Evolutionary conservation across 2,797 vertebrate species (phyloP).

Genomic region (Anguilla megastoma): DNA sequence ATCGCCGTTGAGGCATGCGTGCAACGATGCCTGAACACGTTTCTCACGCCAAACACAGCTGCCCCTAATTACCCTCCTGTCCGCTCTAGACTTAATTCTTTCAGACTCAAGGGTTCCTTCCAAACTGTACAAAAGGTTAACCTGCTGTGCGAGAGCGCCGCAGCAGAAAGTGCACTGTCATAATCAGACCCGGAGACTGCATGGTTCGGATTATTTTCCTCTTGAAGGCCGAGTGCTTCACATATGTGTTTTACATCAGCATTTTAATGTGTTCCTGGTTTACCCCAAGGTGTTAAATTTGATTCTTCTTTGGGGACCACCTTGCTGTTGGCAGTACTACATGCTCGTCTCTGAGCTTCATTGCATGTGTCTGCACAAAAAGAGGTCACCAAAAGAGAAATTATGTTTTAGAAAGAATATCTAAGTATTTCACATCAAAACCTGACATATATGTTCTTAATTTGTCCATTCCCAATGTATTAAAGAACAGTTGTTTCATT

Average conservation of each 20-base stretch:
- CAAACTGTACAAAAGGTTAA: neutral
- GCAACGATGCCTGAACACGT: constrained; percentile 53
- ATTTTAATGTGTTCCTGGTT: constrained; percentile 43
- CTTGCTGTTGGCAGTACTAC: constrained; percentile 28
- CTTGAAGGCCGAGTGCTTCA: constrained; percentile 33
- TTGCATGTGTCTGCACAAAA: neutral
- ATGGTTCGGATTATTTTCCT: neutral
- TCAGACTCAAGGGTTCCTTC: constrained; percentile 44
- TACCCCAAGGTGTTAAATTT: constrained; percentile 45
- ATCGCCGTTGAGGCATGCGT: constrained; percentile 52
- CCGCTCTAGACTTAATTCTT: constrained; percentile 43
- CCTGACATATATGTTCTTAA: neutral
- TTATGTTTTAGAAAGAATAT: neutral
- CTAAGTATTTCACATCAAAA: neutral
- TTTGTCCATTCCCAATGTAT: neutral
- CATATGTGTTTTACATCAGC: constrained; percentile 40
- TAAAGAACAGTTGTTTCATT: neutral
- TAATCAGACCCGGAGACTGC: constrained; percentile 8
- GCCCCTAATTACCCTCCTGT: constrained; percentile 51
- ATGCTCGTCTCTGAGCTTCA: constrained; percentile 29
- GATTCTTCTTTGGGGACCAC: constrained; percentile 33
- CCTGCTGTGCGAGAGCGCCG: constrained; percentile 33
- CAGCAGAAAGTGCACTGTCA: neutral
- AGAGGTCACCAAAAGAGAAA: neutral
- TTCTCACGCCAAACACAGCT: constrained; percentile 57